phyloP scores from a whole-genome alignment of 2,797 vertebrate genomes.

The Dendrocincla fuliginosa region DNA sequence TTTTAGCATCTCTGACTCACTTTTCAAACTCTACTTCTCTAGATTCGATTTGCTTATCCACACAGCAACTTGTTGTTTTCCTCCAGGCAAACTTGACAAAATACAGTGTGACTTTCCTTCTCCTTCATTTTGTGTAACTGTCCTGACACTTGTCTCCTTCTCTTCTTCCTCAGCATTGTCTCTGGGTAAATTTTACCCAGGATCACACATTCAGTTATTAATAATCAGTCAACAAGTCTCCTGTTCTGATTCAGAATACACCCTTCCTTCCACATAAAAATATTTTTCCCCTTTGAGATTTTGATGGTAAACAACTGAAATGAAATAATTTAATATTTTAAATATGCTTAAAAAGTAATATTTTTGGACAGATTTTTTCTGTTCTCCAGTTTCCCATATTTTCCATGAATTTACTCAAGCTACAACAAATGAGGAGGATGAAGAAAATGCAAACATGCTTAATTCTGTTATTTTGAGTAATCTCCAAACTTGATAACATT shows the following conservation, averaged over 20 bases:
- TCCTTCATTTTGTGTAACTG: background rate
- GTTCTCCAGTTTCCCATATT: background rate
- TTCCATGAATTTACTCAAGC: background rate
- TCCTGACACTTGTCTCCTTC: background rate
- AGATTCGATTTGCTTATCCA: background rate
- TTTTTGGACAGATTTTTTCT: background rate
- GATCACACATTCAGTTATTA: background rate
- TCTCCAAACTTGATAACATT: background rate
- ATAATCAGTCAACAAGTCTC: background rate
- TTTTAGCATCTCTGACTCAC: background rate
- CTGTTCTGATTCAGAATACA: background rate
- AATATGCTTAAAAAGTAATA: background rate
- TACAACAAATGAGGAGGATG: background rate
- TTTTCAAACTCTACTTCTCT: background rate
- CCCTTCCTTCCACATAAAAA: background rate
- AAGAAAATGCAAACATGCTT: background rate
- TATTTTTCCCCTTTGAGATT: background rate
- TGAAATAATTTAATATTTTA: background rate
- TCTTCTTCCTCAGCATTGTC: background rate
- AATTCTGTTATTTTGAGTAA: background rate
- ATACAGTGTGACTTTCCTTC: background rate
- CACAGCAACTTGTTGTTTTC: background rate
- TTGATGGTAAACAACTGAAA: background rate
- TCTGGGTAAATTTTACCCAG: constrained; percentile 1
- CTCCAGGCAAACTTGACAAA: constrained; percentile 3